A percentile compares a stretch with the other conserved stretches of the same genome.
Evolutionary conservation across 1,140 invertebrate species (phyloP).

Genomic region (Papilio glaucus): DNA sequence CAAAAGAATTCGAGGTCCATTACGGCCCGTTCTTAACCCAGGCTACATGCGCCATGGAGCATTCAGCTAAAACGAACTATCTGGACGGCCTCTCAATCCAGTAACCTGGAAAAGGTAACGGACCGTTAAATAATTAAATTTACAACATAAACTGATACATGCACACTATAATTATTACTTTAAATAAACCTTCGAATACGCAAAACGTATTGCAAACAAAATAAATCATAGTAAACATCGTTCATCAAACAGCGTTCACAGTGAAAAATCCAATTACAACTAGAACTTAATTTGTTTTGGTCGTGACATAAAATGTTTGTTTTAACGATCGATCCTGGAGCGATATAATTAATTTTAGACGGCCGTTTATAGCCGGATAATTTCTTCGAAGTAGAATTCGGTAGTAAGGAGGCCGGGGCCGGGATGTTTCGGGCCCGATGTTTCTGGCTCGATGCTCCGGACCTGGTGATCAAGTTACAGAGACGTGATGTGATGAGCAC

Average conservation of each 20-base stretch:
- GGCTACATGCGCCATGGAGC: no score
- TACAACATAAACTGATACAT: no score
- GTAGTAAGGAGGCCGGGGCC: slow-evolving; percentile 40
- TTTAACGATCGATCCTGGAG: slow-evolving; percentile 17
- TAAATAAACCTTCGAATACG: no score
- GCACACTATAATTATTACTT: no score
- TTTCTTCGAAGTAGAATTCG: slow-evolving; percentile 46
- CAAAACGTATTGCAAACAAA: no score
- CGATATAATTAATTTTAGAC: slow-evolving; percentile 36
- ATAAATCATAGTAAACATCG: no score
- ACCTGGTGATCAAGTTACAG: slow-evolving; percentile 48
- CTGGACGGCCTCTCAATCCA: no score
- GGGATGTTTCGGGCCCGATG: slow-evolving; percentile 34
- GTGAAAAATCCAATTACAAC: slow-evolving; percentile 27
- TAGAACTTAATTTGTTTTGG: slow-evolving; percentile 27
- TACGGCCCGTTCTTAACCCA: no score
- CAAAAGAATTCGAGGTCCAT: no score
- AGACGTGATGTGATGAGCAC: slow-evolving; percentile 51
- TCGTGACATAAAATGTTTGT: not conserved
- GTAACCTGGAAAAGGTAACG: no score
- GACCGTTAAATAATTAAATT: no score
- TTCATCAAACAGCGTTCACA: not conserved
- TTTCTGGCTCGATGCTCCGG: slow-evolving; percentile 41
- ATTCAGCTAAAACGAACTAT: no score
- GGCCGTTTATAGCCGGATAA: slow-evolving; percentile 26